Evolutionary conservation across 2,797 vertebrate genomes (phyloP).

Genomic region (Pseudochirops corinnae): DNA sequence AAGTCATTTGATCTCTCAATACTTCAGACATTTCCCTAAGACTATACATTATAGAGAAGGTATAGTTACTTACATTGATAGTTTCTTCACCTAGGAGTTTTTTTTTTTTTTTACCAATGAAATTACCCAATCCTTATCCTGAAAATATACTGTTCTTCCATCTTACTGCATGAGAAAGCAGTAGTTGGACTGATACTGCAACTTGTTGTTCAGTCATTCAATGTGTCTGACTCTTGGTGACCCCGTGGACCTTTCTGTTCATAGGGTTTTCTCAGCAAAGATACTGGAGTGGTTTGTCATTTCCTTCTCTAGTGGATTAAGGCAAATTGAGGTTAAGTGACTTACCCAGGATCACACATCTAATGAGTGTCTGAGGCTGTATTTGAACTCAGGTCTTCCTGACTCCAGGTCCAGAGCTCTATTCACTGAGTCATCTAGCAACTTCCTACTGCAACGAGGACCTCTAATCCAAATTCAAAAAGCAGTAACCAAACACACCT

Average conservation of each 20-base stretch:
- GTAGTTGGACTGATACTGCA: conserved; percentile 35
- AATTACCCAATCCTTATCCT: conserved; percentile 11
- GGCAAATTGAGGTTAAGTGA: not conserved
- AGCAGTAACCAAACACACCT: conserved; percentile 67
- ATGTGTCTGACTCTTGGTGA: not conserved
- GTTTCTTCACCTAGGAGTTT: not conserved
- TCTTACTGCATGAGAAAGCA: conserved; percentile 15
- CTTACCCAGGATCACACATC: not conserved
- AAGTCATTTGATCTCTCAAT: not conserved
- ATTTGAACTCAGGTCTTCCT: not conserved
- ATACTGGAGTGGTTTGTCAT: not conserved
- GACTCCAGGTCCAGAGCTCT: not conserved
- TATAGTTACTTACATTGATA: not conserved
- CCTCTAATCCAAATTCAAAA: conserved; percentile 40
- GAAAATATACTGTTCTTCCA: conserved; percentile 19
- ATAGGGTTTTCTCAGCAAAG: not conserved
- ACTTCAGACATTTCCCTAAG: not conserved
- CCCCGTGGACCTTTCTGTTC: not conserved
- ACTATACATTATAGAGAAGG: not conserved
- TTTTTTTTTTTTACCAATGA: not conserved
- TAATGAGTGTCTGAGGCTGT: not conserved
- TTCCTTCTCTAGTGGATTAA: not conserved
- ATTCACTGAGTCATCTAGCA: not conserved
- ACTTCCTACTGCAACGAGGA: not conserved
- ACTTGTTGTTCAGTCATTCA: not conserved